phyloP scores from a whole-genome alignment of 2,888 invertebrate genomes.

The Aproaerema taeniolella region DNA sequence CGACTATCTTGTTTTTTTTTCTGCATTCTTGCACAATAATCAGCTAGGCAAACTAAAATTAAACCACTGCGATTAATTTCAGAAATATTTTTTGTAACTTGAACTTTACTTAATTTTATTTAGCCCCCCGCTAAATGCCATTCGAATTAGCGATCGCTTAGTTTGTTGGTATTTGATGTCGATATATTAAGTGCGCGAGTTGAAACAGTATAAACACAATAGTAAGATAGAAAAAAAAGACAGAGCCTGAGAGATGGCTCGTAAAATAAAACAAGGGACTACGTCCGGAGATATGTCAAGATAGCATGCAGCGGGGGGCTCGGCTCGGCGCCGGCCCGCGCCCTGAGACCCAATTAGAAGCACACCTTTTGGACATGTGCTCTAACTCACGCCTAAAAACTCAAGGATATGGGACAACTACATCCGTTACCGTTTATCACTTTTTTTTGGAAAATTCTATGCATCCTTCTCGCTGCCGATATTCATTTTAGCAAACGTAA shows the following conservation, averaged over 20 bases:
- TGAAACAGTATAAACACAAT: constrained; percentile 59
- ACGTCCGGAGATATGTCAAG: constrained; percentile 75
- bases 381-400: constrained; percentile 64
- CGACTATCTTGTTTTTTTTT: background rate
- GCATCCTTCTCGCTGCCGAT: background rate
- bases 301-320: constrained; percentile 68
- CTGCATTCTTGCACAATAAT: background rate
- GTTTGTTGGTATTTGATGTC: constrained; percentile 54
- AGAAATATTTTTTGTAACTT: too few relatives aligned
- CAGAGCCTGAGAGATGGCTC: constrained; percentile 63
- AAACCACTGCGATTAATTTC: too few relatives aligned
- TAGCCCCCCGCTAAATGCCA: too few relatives aligned
- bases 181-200: constrained; percentile 60
- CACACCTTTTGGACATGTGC: constrained; percentile 77
- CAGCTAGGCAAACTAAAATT: background rate
- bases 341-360: constrained; percentile 72
- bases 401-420: constrained; percentile 49
- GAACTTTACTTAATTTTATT: too few relatives aligned
- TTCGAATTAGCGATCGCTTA: constrained; percentile 46
- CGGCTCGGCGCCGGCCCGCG: constrained; percentile 51
- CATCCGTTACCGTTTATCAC: constrained; percentile 65
- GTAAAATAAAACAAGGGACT: constrained; percentile 74
- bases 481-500: too few relatives aligned
- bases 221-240: constrained; percentile 54
- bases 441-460: constrained; percentile 30